Evolutionary conservation across 1,140 invertebrate species (phyloP).

Genomic region (Diorhabda carinulata): DNA sequence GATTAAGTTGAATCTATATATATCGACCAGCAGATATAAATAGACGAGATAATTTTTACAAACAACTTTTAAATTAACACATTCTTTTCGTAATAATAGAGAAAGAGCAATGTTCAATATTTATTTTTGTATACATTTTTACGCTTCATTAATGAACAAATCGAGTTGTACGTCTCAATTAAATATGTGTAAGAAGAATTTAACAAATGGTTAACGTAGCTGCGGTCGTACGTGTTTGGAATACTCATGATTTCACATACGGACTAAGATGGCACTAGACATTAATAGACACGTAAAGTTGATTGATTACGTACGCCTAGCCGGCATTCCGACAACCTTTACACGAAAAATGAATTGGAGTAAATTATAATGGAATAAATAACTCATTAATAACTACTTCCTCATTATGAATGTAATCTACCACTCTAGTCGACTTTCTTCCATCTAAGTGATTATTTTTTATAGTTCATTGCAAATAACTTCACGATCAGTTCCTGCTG

Average conservation of each 20-base stretch:
- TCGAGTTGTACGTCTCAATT: background rate
- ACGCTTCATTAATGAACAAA: too few species aligned
- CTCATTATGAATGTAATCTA: conserved; percentile 7
- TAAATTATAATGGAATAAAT: conserved; percentile 21
- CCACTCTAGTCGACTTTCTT: conserved; percentile 7
- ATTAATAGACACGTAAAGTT: conserved; percentile 23
- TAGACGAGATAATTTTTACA: too few species aligned
- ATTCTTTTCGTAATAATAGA: too few species aligned
- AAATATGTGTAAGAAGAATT: conserved; percentile 3
- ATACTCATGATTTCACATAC: conserved; percentile 1
- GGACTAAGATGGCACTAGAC: conserved; percentile 15
- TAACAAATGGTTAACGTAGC: conserved; percentile 5
- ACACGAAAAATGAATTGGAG: conserved; percentile 26
- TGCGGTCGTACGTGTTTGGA: conserved; percentile 12
- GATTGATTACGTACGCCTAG: conserved; percentile 16
- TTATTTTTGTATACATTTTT: too few species aligned
- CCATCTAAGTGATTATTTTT: conserved; percentile 12
- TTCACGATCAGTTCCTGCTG: background rate
- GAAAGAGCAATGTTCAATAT: too few species aligned
- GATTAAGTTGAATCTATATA: too few species aligned
- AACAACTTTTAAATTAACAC: too few species aligned
- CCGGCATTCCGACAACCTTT: conserved; percentile 23
- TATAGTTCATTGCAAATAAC: background rate
- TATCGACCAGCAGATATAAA: too few species aligned
- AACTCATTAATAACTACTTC: conserved; percentile 19